Conservation (phyloP, 2,113 vertebrate species). For the Cryptoleucopteryx plumbea region DNA sequence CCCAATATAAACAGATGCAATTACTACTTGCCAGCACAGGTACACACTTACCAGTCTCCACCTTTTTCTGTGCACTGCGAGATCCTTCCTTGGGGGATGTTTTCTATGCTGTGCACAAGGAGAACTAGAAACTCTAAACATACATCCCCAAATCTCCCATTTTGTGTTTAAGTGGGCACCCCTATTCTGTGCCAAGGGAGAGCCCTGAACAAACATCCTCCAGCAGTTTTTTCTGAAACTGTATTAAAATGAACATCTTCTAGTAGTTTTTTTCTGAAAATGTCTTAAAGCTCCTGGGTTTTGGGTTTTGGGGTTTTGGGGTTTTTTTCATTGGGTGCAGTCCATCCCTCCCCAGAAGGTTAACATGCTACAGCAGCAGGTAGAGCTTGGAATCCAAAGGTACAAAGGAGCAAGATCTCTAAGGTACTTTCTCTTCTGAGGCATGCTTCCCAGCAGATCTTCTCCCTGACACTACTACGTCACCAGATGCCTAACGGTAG, state of each 20-base stretch:
- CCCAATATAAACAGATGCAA: not conserved
- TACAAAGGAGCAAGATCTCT: not conserved
- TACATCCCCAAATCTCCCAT: not conserved
- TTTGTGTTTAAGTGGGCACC: not conserved
- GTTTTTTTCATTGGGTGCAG: rapidly evolving
- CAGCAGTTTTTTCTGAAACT: not conserved
- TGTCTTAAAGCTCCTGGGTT: rapidly evolving
- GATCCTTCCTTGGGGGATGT: not conserved
- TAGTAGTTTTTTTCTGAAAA: not conserved
- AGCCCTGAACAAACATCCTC: not conserved
- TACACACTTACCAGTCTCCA: not conserved
- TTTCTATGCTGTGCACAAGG: not conserved
- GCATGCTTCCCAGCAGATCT: not conserved
- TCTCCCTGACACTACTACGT: not conserved
- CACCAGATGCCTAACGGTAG: not conserved
- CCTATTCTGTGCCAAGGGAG: not conserved
- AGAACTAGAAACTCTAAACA: not conserved
- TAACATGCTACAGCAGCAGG: not conserved
- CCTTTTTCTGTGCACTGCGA: not conserved
- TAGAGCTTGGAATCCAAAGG: not conserved
- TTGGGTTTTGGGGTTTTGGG: too few relatives aligned
- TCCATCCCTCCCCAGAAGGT: not conserved
- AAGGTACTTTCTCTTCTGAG: not conserved
- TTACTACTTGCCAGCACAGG: not conserved
- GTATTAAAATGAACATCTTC: not conserved